Evolutionary conservation across 1,140 invertebrate species (phyloP).

Genomic region (Hyles euphorbiae): DNA sequence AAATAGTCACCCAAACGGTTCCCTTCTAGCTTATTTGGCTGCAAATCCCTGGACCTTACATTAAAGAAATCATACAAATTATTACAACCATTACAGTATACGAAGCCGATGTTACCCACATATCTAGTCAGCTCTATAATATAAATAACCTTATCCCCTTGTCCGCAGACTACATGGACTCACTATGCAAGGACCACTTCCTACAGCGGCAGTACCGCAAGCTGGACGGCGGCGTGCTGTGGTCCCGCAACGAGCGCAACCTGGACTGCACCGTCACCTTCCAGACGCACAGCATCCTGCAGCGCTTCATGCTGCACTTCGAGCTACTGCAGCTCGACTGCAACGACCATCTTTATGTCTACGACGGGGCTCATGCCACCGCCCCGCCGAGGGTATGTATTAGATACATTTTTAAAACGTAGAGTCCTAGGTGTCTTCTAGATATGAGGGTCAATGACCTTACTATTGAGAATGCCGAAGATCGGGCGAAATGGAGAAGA

Average conservation of each 20-base stretch:
- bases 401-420: neutral
- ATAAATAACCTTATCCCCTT: too few species aligned
- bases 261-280: conserved; percentile 94
- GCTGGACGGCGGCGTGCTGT: conserved; percentile 92
- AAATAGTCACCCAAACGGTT: too few species aligned
- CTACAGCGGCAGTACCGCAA: conserved; percentile 90
- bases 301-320: conserved; percentile 95
- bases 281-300: conserved; percentile 94
- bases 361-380: conserved; percentile 92
- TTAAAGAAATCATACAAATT: too few species aligned
- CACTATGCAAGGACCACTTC: conserved; percentile 90
- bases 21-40: too few species aligned
- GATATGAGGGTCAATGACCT: too few species aligned
- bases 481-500: too few species aligned
- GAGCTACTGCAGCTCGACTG: conserved; percentile 88
- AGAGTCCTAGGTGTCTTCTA: too few species aligned
- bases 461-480: too few species aligned
- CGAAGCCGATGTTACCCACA: too few species aligned
- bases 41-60: too few species aligned
- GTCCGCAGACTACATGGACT: conserved; percentile 89
- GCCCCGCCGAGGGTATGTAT: conserved; percentile 86
- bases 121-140: too few species aligned
- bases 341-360: conserved; percentile 94
- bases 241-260: conserved; percentile 91
- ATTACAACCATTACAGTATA: too few species aligned